Conservation (phyloP, 1,140 invertebrate species). For the Semibalanus balanoides region DNA sequence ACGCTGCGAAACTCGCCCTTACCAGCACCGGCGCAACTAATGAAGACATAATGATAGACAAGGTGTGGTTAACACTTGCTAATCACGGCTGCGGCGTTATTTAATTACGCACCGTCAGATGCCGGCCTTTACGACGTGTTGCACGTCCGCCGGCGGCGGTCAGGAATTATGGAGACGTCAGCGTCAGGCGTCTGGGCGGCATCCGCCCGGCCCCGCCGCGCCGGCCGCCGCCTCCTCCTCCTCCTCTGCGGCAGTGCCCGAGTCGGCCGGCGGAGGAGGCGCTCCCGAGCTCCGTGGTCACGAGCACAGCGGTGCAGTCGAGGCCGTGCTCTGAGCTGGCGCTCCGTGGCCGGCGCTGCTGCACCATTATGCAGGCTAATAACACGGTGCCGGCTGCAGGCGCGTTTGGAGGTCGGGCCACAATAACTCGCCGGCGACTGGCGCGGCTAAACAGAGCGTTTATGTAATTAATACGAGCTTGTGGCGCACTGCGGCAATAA, state of each 20-base stretch:
- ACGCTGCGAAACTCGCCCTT: neutral
- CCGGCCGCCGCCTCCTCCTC: too few relatives aligned
- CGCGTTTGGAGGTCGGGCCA: neutral
- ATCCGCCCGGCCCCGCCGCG: too few relatives aligned
- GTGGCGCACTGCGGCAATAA: neutral
- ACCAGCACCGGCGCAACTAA: neutral
- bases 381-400: neutral
- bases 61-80: constrained; percentile 1
- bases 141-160: neutral
- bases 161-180: neutral
- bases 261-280: too few relatives aligned
- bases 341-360: too few relatives aligned
- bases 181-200: neutral
- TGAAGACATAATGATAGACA: constrained; percentile 2
- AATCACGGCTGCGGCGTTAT: neutral
- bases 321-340: too few relatives aligned
- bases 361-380: neutral
- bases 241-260: too few relatives aligned
- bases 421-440: neutral
- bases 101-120: neutral
- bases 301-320: too few relatives aligned
- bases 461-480: constrained; percentile 1
- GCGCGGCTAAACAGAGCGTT: neutral
- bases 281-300: too few relatives aligned
- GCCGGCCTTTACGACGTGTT: constrained; percentile 1